Evolutionary conservation across 2,888 invertebrate species (phyloP), one percentile per base, ranked within the genome.

Genomic region (Cantharis rustica): DNA sequence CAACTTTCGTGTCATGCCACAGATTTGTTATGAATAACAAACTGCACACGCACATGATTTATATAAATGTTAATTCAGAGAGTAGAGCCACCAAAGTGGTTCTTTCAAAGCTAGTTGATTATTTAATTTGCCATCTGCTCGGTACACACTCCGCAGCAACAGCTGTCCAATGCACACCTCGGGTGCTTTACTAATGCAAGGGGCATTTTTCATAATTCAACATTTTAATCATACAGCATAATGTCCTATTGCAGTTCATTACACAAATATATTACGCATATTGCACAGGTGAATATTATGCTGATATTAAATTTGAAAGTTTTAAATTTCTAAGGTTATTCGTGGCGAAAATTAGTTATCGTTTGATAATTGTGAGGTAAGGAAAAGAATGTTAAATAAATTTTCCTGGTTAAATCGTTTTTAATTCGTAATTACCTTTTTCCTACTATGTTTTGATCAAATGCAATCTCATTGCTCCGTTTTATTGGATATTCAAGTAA

Each of bases 61-160:
- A 78, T 78, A 80, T 78, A 80, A 80, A 80, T 80, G 78, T 80
- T 80, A 80, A 80, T 80, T 80, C 73, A 62, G 75, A 74, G 74
- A 62, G 73, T 63, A 73, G 73, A 76, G 76, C 79, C 71, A 80
- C 75, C 73, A 76, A 78, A 76, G 76, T 77, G 77, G 76, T 77
- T 79, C 79, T 80, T 79, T 79, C 73, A 76, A 79, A 80, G 80
- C 80, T 76, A 76, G 75, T 79, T 79, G 79, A 80, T 80, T 80
- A 80, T 80, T 80, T 80, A 80, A 80, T 80, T 80, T 77, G 79
- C 80, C 80, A 80, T 80, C 80, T 80, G 80, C 79, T 79, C 72
- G 73, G 75, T 77, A 75, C 79, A 78, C 79, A 78, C 78, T 71
- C 78, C 75, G 75, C 71, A 78, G 73, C 73, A 75, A 73, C 79